Base-by-base conservation (phyloP, 2,797 vertebrate species). In the Crocodylus rhombifer region DNA sequence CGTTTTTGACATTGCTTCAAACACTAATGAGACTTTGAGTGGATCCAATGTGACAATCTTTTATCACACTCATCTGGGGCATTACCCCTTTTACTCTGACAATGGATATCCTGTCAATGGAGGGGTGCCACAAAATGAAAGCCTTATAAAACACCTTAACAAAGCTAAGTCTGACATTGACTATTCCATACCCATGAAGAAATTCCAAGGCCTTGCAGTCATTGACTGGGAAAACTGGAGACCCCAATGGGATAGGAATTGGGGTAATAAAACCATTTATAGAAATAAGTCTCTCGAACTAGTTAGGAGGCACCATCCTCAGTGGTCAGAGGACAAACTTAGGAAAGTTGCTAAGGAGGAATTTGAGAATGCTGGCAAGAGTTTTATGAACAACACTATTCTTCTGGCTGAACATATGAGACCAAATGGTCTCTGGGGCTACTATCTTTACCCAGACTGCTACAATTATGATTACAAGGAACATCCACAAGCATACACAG, bases 141-240 rank as follows among this genome's bases (percentile, higher is more conserved):
- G 98, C 84, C 96, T 99, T 36, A 95, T 97, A 90, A 98, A 98
- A 89, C 99, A 99, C 86, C 97, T 99, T 55, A 98, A 92, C 94
- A 99, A 99, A 95, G 97, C 98, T 5, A 96, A 97, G 85, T 93
- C 93, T 1, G 99, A 99, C 94, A 99, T 99, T 15, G 97, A 98
- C 76, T 98, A 97, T 33, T 93, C 97, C 78, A 98, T 99, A 94
- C 98, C 98, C 18, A 95, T 97, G 95, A 99, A 98, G 97, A 98
- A 99, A 90, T 99, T 99, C 82, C 97, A 98, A 81, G 98, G 98
- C 20, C 98, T 99, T 88, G 98, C 97, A 5, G 98, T 99, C 83
- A 99, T 99, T 55, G 99, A 99, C 95, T 99, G 99, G 99, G 99
- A 99, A 97, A 98, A 98, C 96, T 99, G 99, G 99, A 98, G 98